Percentiles rank a stretch among this genome's conserved stretches.
phyloP scores from a whole-genome alignment of 2,113 vertebrate genomes.

The Menidia beryllina region DNA sequence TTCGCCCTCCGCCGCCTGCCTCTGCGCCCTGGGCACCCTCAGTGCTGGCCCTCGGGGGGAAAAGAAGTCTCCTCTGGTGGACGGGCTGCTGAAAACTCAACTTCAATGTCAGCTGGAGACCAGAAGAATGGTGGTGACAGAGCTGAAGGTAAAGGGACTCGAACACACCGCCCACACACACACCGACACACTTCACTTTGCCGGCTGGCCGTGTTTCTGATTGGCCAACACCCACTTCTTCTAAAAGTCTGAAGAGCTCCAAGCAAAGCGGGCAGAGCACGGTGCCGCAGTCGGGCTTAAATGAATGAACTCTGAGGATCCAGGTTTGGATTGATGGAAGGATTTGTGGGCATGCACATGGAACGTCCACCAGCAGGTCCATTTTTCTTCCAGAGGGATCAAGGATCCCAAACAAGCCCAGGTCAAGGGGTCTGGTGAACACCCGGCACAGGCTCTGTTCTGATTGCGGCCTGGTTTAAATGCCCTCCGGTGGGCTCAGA shows the following conservation, averaged over 20 bases:
- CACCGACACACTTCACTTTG: not conserved
- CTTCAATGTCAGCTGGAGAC: constrained; percentile 80
- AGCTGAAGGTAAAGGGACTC: constrained; percentile 72
- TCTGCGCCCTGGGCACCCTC: constrained; percentile 31
- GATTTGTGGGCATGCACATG: constrained; percentile 5
- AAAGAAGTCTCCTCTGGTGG: constrained; percentile 53
- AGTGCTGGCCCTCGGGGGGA: constrained; percentile 52
- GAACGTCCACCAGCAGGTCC: not conserved
- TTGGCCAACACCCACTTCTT: constrained; percentile 51
- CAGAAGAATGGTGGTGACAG: constrained; percentile 70
- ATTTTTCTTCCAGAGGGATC: not conserved
- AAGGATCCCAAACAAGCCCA: not conserved
- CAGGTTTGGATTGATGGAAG: not conserved
- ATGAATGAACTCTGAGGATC: constrained; percentile 31
- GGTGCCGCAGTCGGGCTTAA: not conserved
- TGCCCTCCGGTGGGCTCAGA: too few relatives aligned
- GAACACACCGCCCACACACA: constrained; percentile 16
- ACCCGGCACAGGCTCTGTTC: rapidly evolving
- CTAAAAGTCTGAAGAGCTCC: constrained; percentile 9
- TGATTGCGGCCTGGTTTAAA: too few relatives aligned
- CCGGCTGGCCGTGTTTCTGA: constrained; percentile 18
- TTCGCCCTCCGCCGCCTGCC: constrained; percentile 33
- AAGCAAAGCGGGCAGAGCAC: constrained; percentile 4
- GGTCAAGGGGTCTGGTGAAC: not conserved
- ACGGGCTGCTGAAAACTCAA: constrained; percentile 60